These are phyloP conservation scores for Oligia strigilis DNA, from an alignment of 2,888 invertebrate genomes.

Conservation along the genomic window DNA sequence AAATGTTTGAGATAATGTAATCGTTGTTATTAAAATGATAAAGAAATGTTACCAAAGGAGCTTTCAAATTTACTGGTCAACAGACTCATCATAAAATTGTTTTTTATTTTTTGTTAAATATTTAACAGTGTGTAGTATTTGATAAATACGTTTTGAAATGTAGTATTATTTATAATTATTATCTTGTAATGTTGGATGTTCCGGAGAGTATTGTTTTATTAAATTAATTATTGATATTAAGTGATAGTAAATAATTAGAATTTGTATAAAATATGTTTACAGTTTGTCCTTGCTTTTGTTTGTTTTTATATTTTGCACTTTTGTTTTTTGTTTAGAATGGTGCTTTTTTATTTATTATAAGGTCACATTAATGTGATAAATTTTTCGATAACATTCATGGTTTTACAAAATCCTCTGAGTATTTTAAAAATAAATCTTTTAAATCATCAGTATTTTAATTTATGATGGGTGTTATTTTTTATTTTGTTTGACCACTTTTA, in stretches of 20 bases:
- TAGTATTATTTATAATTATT: conserved; percentile 40
- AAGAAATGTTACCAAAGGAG: conserved; percentile 73
- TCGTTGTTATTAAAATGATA: conserved; percentile 49
- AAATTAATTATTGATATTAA: conserved; percentile 23
- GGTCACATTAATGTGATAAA: conserved; percentile 50
- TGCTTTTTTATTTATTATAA: conserved; percentile 62
- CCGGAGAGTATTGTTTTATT: conserved; percentile 51
- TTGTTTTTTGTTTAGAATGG: conserved; percentile 54
- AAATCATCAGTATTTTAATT: conserved; percentile 25
- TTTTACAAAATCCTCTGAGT: conserved; percentile 39
- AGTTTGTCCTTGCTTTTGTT: conserved; percentile 41
- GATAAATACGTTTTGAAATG: not conserved
- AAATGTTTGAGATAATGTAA: conserved; percentile 52
- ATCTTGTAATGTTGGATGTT: conserved; percentile 20
- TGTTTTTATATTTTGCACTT: conserved; percentile 58
- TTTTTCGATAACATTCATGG: conserved; percentile 33
- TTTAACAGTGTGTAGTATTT: conserved; percentile 20
- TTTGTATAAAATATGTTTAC: conserved; percentile 26
- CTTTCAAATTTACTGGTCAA: conserved; percentile 59
- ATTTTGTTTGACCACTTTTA: not conserved
- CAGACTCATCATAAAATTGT: conserved; percentile 23
- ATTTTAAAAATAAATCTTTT: conserved; percentile 46
- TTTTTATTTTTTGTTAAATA: conserved; percentile 35
- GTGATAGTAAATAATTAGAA: conserved; percentile 30
- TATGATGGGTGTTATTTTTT: not conserved